Conservation (phyloP, 2,888 invertebrate species). For the Cosmia pyralina region DNA sequence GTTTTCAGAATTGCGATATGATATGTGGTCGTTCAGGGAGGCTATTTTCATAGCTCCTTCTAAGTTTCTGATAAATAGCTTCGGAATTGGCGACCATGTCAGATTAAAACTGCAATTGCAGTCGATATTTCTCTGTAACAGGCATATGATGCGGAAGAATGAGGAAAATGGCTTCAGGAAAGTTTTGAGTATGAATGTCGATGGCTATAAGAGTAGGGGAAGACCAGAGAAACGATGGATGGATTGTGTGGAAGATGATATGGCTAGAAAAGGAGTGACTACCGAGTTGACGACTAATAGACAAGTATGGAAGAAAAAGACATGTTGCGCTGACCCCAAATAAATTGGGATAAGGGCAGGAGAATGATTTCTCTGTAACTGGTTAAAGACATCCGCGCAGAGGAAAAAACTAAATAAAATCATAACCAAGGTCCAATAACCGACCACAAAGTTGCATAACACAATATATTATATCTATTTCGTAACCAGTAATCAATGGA, state of each 20-base stretch:
- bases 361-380: neutral
- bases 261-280: no score
- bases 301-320: no score
- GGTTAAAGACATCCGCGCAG: neutral
- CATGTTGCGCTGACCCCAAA: no score
- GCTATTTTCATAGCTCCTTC: neutral
- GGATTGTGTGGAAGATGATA: no score
- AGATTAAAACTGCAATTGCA: neutral
- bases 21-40: slow-evolving; percentile 10
- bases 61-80: slow-evolving; percentile 35
- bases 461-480: slow-evolving; percentile 28
- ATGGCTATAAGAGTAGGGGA: no score
- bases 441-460: slow-evolving; percentile 33
- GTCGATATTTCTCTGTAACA: neutral
- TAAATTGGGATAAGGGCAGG: no score
- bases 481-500: slow-evolving; percentile 51
- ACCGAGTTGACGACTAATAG: no score
- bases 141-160: no score
- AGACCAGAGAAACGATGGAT: no score
- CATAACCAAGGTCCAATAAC: neutral
- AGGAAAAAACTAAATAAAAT: slow-evolving; percentile 6
- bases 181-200: no score
- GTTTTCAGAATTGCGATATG: neutral
- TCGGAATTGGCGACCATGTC: neutral
- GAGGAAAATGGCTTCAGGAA: no score